Evolutionary conservation across 2,888 invertebrate species (phyloP).

Genomic region (Cantharis flavilabris): DNA sequence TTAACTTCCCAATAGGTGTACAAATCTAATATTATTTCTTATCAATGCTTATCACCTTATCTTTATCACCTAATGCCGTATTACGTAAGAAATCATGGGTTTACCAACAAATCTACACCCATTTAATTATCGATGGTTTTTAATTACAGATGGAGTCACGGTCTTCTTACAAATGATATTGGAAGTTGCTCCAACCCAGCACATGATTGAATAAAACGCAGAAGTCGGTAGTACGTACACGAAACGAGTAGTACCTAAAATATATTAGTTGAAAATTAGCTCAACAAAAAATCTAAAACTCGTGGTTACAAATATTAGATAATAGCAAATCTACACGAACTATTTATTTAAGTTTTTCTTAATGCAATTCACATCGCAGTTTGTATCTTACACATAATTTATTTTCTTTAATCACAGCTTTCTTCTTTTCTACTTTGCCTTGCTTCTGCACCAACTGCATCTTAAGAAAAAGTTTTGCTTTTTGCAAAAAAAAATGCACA

Average conservation of each 20-base stretch:
- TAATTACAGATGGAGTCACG: conserved; percentile 79
- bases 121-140: neutral
- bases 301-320: conserved; percentile 24
- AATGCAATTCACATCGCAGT: neutral
- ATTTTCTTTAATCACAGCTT: neutral
- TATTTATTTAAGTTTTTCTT: neutral
- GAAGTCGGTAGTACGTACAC: neutral
- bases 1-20: conserved; percentile 30
- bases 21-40: conserved; percentile 25
- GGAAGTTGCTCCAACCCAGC: conserved; percentile 89
- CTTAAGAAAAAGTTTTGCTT: neutral
- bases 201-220: conserved; percentile 64
- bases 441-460: neutral
- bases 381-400: neutral
- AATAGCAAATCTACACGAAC: neutral
- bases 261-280: conserved; percentile 3
- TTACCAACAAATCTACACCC: neutral
- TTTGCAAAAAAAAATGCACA: neutral
- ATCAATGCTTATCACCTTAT: conserved; percentile 26
- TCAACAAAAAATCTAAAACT: conserved; percentile 13
- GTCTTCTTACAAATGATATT: conserved; percentile 87
- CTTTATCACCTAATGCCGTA: conserved; percentile 25
- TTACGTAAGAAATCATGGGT: conserved; percentile 19
- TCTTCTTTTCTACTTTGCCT: neutral
- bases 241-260: neutral